Evolutionary conservation across 2,797 vertebrate species (phyloP).

Genomic region (Leucoraja ocellata): DNA sequence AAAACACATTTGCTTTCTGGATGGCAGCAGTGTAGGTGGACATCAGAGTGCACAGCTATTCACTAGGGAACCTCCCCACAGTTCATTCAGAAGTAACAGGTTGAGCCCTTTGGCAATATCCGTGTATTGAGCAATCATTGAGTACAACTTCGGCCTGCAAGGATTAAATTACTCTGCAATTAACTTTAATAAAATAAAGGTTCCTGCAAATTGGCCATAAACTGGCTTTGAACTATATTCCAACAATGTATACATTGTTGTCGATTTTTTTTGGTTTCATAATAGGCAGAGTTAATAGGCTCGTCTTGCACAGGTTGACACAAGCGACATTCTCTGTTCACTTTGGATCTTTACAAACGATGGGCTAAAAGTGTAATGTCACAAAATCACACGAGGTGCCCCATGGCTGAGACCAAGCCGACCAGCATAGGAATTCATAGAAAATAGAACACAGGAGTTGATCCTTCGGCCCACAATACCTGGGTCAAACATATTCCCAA

Average conservation of each 20-base stretch:
- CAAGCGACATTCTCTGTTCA: neutral
- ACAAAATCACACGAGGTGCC: neutral
- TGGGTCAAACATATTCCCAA: too few species aligned
- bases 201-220: conserved; percentile 6
- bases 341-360: neutral
- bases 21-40: too few species aligned
- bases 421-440: neutral
- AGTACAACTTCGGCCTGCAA: neutral
- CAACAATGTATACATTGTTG: neutral
- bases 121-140: neutral
- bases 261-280: neutral
- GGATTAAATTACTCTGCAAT: conserved; percentile 16
- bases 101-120: neutral
- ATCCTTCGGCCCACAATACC: too few species aligned
- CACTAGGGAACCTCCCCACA: too few species aligned
- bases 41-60: too few species aligned
- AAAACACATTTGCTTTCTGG: too few species aligned
- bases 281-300: neutral
- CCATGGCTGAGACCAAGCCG: neutral
- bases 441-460: too few species aligned
- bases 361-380: neutral
- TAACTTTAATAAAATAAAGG: conserved; percentile 22
- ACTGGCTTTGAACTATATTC: neutral
- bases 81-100: too few species aligned
- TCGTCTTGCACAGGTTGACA: neutral